These are phyloP conservation scores for Aporophyla lueneburgensis DNA, from an alignment of 2,888 invertebrate species.

Conservation along the genomic window DNA sequence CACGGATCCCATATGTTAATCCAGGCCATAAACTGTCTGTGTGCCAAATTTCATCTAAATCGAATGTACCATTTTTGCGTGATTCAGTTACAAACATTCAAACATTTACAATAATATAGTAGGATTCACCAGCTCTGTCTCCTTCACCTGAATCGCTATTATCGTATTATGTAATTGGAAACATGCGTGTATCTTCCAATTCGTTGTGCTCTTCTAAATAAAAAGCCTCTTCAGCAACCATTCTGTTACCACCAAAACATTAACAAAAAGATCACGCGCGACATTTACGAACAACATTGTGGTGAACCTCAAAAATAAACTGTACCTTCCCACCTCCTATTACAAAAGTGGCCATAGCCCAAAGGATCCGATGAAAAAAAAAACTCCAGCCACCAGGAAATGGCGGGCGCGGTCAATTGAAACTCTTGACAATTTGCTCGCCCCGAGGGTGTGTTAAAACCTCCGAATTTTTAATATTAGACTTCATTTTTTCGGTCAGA, in stretches of 20 bases:
- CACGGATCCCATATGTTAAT: too few relatives aligned
- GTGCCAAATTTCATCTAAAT: too few relatives aligned
- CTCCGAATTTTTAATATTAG: slow-evolving; percentile 72
- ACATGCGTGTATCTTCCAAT: slow-evolving; percentile 30
- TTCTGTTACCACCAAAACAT: slow-evolving; percentile 33
- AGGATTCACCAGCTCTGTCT: background rate
- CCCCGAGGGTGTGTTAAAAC: slow-evolving; percentile 61
- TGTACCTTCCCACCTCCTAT: slow-evolving; percentile 63
- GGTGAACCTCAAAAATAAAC: slow-evolving; percentile 62
- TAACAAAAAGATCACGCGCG: slow-evolving; percentile 45
- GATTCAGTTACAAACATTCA: too few relatives aligned
- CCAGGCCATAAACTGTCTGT: too few relatives aligned
- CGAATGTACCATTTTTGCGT: too few relatives aligned
- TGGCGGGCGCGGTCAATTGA: slow-evolving; percentile 62
- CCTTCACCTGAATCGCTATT: background rate
- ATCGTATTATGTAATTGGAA: slow-evolving; percentile 40
- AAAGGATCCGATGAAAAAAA: slow-evolving; percentile 61
- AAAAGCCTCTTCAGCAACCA: slow-evolving; percentile 25
- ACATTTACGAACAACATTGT: slow-evolving; percentile 56
- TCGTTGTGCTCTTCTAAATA: slow-evolving; percentile 26
- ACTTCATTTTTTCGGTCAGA: slow-evolving; percentile 63
- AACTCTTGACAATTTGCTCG: slow-evolving; percentile 69
- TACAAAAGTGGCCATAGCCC: slow-evolving; percentile 66
- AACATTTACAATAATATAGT: too few relatives aligned
- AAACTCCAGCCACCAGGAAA: slow-evolving; percentile 66